Evolutionary conservation across 2,888 invertebrate genomes (phyloP).

Genomic region (Microplitis deprimator): DNA sequence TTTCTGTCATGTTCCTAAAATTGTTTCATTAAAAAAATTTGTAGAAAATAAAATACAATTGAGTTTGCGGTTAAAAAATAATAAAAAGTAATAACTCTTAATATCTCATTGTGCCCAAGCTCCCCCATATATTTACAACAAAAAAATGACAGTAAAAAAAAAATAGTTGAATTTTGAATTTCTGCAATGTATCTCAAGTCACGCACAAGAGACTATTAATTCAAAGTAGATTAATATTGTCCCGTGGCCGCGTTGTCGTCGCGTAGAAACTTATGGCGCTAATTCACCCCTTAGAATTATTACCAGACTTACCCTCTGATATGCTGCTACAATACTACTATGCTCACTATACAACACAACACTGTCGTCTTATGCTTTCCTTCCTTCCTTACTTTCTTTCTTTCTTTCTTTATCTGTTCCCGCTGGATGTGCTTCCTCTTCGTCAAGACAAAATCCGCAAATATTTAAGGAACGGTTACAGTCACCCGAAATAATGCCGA

Average conservation of each 20-base stretch:
- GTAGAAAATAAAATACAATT: no score
- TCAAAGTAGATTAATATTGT: slow-evolving; percentile 71
- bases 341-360: not conserved
- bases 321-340: slow-evolving; percentile 9
- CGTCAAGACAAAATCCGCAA: slow-evolving; percentile 38
- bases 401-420: slow-evolving; percentile 43
- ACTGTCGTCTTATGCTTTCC: slow-evolving; percentile 48
- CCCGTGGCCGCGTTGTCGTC: slow-evolving; percentile 63
- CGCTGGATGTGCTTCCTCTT: slow-evolving; percentile 42
- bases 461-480: slow-evolving; percentile 40
- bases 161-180: slow-evolving; percentile 16
- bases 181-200: slow-evolving; percentile 36
- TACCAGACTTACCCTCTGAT: slow-evolving; percentile 48
- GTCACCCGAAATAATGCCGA: slow-evolving; percentile 61
- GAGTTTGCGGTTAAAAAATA: no score
- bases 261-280: slow-evolving; percentile 69
- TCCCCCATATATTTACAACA: no score
- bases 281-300: slow-evolving; percentile 67
- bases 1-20: no score
- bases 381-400: not conserved
- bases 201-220: slow-evolving; percentile 61
- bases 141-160: not conserved
- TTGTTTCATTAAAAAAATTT: no score
- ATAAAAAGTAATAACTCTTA: no score
- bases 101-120: no score